Evolutionary conservation across 2,797 vertebrate species (phyloP), one percentile per base, ranked within the genome.

Genomic region (Alauda arvensis): DNA sequence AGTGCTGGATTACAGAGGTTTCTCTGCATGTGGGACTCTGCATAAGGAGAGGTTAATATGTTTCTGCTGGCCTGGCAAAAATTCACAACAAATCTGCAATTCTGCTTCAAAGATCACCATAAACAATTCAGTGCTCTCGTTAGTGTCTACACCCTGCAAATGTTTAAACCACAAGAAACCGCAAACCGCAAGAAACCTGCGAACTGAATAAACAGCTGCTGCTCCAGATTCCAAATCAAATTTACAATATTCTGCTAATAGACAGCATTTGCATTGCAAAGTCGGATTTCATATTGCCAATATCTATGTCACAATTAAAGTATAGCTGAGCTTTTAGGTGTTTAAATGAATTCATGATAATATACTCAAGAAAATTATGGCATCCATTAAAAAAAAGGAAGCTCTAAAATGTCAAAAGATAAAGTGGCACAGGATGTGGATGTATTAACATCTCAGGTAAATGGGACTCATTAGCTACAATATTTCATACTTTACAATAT

Each of bases 91-190:
- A 90, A 91, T 87, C 87, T 94, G 57, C 91, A 89, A 68, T 40
- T 62, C 62, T 91, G 69, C 78, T 86, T 88, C 85, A 91, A 79
- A 93, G 85, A 90, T 94, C 90, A 39, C 90, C 85, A 80, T 95
- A 95, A 95, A 95, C 94, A 95, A 93, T 95, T 62, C 90, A 82
- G 85, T 52, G 78, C 77, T 87, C 90, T 89, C 20, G 31, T 90
- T 91, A 91, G 71, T 82, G 94, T 94, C 94, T 94, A 94, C 95
- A 95, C 95, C 95, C 94, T 92, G 90, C 68, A 90, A 93, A 92
- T 93, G 81, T 91, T 91, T 92, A 94, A 95, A 95, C 94, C 94
- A 92, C 95, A 90, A 95, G 94, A 93, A 95, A 94, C 95, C 95
- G 77, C 95, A 95, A 95, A 92, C 95, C 95, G 0, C 95, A 95